Evolutionary conservation across 2,113 vertebrate species (phyloP), one percentile per base, ranked within the genome.

Genomic region (Sprattus sprattus): DNA sequence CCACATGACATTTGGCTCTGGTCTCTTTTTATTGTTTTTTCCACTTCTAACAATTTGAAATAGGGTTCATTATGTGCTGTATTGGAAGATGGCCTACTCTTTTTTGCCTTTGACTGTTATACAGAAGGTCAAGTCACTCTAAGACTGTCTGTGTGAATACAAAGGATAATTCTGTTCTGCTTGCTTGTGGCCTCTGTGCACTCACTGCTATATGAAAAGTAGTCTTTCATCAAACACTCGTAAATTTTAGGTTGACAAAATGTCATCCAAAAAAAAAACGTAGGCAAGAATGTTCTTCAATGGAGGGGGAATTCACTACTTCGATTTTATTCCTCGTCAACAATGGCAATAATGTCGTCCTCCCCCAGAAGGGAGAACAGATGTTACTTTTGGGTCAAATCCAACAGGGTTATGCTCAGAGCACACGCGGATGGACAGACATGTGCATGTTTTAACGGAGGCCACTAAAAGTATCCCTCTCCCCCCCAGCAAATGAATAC

Each of bases 61-160:
- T 84, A 45, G 81, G 45, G 4, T 47, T 80, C 80, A 44, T 16
- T 57, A 82, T 82, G 52, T 47, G 64, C 64, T 47, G 25, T 82
- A 83, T 83, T 82, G 81, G 54, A 46, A 6, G 57, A 28, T 47
- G 39, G 5, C 81, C 71, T 67, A 57, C 45, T 45, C 54, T 45
- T 71, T 71, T 52, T 25, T 81, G 71, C 39, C 81, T 60, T 75
- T 75, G 50, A 83, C 84, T 45, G 45, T 86, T 32, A 54, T 57
- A 45, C 20, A 28, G 82, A 87, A 85, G 78, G 82, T 87, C 85
- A 86, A 71, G 46, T 54, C 20, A 81, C 52, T 84, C 46, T 84
- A 45, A 81, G 50, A 32, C 75, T 75, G 81, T 50, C 85, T 86
- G 86, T 89, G 46, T 87, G 82, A 82, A 84, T 85, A 82, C 82